Evolutionary conservation across 64 coral and sea anemone species (phyloP), one percentile per base, ranked within the genome.

Genomic region (Anthopleura sola): DNA sequence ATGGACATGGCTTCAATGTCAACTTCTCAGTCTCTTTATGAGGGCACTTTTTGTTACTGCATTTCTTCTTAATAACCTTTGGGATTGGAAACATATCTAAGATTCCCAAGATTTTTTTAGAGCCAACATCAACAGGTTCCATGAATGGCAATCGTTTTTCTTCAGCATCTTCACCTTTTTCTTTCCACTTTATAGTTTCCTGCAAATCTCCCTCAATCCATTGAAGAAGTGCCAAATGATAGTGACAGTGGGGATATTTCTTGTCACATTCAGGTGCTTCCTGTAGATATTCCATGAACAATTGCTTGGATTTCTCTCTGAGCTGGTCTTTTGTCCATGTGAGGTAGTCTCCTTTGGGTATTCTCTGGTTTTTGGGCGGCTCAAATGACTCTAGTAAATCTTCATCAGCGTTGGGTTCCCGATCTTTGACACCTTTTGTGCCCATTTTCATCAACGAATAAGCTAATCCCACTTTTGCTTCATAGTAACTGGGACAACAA

Each of bases 241-340:
- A 97, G 55, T 37, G 50, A 36, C 47, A 85, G 82, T 92, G 89
- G 23, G 94, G 94, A 86, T 96, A 96, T n/a, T 82, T 87, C 60
- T 90, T 97, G 28, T 44, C 69, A 82, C 94, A 97, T 44, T 39
- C 37, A 53, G 94, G 94, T 17, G 94, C 94, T 33, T 94, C 84
- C 9, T 26, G 75, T 60, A 94, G 80, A 81, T 83, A 94, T 29
- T 94, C 92, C 48, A 87, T 60, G 31, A 83, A 66, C 18, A 90
- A 1, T 17, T 87, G 49, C 46, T 55, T 82, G 17, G 54, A 28
- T 83, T 32, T 33, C 20, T 90, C 9, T 36, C 49, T 47, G 68
- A 88, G 46, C 16, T 78, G 17, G 10, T 93, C 36, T 4, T 47
- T 24, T 1, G 90, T 82, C 90, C 77, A 92, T 55, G 62, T 47